Base-by-base conservation (phyloP, 1,140 invertebrate species). In the Pseudoatta argentina region DNA sequence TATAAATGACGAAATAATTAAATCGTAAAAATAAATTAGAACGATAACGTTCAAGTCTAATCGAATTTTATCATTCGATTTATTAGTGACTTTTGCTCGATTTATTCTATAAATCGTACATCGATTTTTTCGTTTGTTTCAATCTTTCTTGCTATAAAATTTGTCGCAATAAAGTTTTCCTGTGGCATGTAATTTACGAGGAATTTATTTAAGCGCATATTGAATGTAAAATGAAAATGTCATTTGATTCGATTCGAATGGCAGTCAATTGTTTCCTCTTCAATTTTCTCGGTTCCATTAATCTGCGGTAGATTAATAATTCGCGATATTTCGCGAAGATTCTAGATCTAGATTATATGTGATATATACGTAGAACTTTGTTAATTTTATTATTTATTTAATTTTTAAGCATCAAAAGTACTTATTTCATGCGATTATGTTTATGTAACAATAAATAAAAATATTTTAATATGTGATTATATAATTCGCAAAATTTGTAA, bases 1-100 rank as follows among this genome's bases (percentile, higher is more conserved):
- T 21, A 59, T 61, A 27, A 24, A 24, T 69, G 44, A 48, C 21
- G 1, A 24, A 67, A 63, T 73, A 79, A 64, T 88, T 72, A 48
- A 24, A 78, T 59, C 63, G 57, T 77, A 48, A 71, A 59, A 57
- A 82, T 48, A 71, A 16, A 44, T 44, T 77, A 48, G 48, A 59
- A 48, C 53, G 53, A 24, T 66, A 61, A 27, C 48, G 1, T 0
- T 59, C 6, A 64, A 73, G 18, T 48, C 18, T 21, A 3, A 44
- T 44, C 7, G 39, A 30, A 24, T 44, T 61, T 83, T 39, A 73
- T 67, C 21, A 48, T 1, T 18, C n/a, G 30, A 44, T 39, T 76
- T 76, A 76, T 76, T 21, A 7, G 8, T 76, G 51, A 73, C 24
- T 73, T 55, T 30, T 30, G 27, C 27, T 16, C 24, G 48, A 34